phyloP scores from a whole-genome alignment of 2,888 invertebrate species.

The Heliconius erato region DNA sequence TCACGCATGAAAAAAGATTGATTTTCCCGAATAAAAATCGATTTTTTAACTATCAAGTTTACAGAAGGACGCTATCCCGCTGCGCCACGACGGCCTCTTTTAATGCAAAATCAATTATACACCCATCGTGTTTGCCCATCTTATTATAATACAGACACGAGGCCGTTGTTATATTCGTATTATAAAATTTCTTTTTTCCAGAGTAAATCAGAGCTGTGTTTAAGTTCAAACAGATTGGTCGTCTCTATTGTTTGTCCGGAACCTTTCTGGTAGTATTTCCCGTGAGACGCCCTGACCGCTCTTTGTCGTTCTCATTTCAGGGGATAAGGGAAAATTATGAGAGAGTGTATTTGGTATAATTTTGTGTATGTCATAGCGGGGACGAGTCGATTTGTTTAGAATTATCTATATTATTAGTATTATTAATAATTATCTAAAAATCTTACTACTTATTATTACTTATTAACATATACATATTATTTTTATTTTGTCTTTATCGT shows the following conservation, averaged over 20 bases:
- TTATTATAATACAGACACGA: neutral
- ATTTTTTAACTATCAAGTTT: neutral
- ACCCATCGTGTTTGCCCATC: neutral
- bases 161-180: neutral
- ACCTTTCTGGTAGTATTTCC: slow-evolving; percentile 83
- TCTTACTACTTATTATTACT: no score
- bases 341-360: slow-evolving; percentile 25
- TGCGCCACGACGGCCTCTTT: neutral
- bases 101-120: slow-evolving; percentile 1
- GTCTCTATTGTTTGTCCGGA: slow-evolving; percentile 73
- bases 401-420: no score
- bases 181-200: neutral
- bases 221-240: slow-evolving; percentile 64
- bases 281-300: slow-evolving; percentile 66
- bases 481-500: neutral
- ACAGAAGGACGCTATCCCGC: neutral
- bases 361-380: slow-evolving; percentile 7
- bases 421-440: no score
- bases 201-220: slow-evolving; percentile 36
- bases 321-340: slow-evolving; percentile 54
- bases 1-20: neutral
- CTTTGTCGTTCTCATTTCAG: slow-evolving; percentile 72
- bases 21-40: neutral
- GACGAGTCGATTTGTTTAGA: neutral
- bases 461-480: neutral